Evolutionary conservation across 2,797 vertebrate species (phyloP).

Genomic region (Enteromius paludinosus): DNA sequence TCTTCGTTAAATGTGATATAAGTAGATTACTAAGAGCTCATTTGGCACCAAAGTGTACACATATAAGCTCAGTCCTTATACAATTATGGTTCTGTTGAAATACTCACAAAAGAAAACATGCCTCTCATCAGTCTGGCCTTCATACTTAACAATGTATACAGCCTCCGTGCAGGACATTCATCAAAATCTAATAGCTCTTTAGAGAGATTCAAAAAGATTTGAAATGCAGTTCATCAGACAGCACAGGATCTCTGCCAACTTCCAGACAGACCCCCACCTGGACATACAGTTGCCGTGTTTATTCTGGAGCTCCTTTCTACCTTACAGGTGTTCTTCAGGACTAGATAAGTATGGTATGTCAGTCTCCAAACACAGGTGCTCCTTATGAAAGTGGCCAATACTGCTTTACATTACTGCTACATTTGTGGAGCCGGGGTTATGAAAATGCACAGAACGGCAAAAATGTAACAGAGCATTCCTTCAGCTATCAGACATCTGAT

Average conservation of each 20-base stretch:
- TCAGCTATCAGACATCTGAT: conserved; percentile 68
- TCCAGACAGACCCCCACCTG: conserved; percentile 63
- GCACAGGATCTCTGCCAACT: conserved; percentile 39
- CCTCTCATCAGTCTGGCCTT: conserved; percentile 27
- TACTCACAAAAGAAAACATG: conserved; percentile 13
- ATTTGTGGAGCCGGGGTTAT: conserved; percentile 70
- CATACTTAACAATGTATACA: conserved; percentile 7
- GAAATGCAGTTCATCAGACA: conserved; percentile 31
- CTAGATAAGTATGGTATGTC: conserved; percentile 73
- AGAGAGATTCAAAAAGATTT: conserved; percentile 9
- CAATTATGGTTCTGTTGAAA: not conserved
- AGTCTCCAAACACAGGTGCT: conserved; percentile 83
- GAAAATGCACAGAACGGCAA: conserved; percentile 50
- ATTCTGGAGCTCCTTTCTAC: conserved; percentile 73
- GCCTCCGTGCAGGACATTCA: conserved; percentile 27
- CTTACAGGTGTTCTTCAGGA: conserved; percentile 73
- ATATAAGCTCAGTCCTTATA: not conserved
- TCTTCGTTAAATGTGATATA: conserved; percentile 3
- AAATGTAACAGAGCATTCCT: conserved; percentile 69
- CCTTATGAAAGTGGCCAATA: conserved; percentile 76
- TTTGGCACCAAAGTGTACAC: not conserved
- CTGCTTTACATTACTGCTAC: conserved; percentile 75
- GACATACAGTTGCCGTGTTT: conserved; percentile 68
- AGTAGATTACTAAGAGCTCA: not conserved
- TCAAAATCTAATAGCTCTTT: conserved; percentile 41